Percentiles rank a stretch among this genome's conserved stretches.
These are phyloP conservation scores for Plecturocebus donacophilus DNA, from an alignment of 2,113 vertebrate genomes.

Conservation along the genomic window DNA sequence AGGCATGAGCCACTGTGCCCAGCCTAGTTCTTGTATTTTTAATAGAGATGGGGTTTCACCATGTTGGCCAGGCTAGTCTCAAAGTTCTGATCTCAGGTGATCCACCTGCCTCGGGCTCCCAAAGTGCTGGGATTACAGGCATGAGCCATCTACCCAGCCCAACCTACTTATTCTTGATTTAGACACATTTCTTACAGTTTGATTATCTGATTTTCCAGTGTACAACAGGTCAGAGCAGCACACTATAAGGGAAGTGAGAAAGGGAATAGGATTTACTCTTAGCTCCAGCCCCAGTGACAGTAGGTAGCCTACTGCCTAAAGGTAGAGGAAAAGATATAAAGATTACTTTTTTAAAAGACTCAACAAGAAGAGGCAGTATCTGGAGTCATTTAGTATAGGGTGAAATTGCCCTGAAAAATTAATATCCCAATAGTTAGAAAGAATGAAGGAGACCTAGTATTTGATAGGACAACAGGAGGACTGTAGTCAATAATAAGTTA, in stretches of 20 bases:
- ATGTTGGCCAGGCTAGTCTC: too few species aligned
- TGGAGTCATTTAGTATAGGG: neutral
- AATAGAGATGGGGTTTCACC: too few species aligned
- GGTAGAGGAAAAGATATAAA: neutral
- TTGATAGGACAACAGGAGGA: too few species aligned
- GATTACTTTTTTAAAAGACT: neutral
- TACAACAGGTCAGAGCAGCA: neutral
- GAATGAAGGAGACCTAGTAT: too few species aligned
- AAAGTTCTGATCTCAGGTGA: too few species aligned
- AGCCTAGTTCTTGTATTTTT: too few species aligned
- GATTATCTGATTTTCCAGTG: constrained; percentile 22
- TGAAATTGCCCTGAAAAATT: neutral
- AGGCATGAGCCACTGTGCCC: too few species aligned
- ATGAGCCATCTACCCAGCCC: neutral
- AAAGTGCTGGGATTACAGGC: neutral
- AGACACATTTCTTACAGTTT: constrained; percentile 19
- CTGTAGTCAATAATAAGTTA: too few species aligned
- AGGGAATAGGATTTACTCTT: neutral
- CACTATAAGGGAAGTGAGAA: neutral
- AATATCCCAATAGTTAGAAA: neutral
- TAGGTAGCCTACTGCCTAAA: neutral
- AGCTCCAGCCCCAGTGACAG: neutral
- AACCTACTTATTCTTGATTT: neutral
- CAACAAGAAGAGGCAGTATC: neutral
- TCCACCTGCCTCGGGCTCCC: too few species aligned